Base-by-base conservation (phyloP, 2,113 vertebrate genomes). In the Puntigrus tetrazona region DNA sequence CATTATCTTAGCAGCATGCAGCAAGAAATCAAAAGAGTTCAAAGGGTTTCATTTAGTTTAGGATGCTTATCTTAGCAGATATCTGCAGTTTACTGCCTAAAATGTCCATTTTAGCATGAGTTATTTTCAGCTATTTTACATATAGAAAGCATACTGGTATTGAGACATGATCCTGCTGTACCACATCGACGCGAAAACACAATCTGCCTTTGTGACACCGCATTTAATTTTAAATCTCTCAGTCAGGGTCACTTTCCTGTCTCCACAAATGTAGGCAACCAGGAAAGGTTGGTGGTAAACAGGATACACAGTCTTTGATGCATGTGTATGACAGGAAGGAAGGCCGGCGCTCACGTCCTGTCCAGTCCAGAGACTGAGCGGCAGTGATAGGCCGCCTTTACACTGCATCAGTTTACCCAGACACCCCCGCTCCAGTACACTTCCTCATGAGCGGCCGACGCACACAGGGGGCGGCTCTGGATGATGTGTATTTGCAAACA, bases 241-340 rank as follows among this genome's bases (percentile, higher is more conserved):
- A 45, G 57, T 27, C 45, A 67, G 43, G 10, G 36, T 25, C 27
- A 14, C 20, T 59, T 87, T 88, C 86, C 86, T 81, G 80, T 78
- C 29, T 41, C 77, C 70, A 84, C 45, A 25, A 70, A 78, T 67
- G 63, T 27, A 65, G 31, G 59, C 36, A 14, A 70, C 22, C 79
- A 59, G 22, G 85, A 81, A 87, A 76, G 41, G 78, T 79, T 87
- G 84, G 87, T 50, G 70, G 78, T 81, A 89, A 94, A 94, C 94
- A 95, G 94, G 94, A 95, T 91, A 90, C 84, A 7, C 78, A 47
- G 89, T 87, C 86, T 82, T 77, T 20, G 29, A 45, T 79, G 34
- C 87, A 20, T 29, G 85, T 77, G 91, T 80, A 82, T 88, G 38
- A 72, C 78, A 90, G 93, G 93, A 93, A 93, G 91, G 91, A 88